A percentile compares a stretch with the other conserved stretches of the same genome.
phyloP scores from a whole-genome alignment of 1,140 invertebrate species.

The Ceratosolen fusciceps region DNA sequence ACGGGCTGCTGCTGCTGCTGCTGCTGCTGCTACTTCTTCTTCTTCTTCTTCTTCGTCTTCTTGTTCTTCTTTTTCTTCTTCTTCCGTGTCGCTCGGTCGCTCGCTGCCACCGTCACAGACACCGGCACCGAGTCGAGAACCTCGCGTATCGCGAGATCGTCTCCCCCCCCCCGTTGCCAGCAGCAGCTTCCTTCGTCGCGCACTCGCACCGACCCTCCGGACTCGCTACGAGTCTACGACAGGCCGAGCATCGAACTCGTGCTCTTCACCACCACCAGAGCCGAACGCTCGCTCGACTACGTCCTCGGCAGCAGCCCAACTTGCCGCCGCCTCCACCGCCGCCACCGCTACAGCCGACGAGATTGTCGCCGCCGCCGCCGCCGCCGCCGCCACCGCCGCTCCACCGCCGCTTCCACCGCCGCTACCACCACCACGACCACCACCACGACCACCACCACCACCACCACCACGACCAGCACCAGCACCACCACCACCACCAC shows the following conservation, averaged over 20 bases:
- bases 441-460: background rate
- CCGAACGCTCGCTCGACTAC: constrained; percentile 70
- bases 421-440: background rate
- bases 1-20: too few species aligned
- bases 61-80: background rate
- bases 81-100: background rate
- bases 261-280: constrained; percentile 46
- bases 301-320: constrained; percentile 55
- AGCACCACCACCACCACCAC: background rate
- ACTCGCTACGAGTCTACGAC: constrained; percentile 55
- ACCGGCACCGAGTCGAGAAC: background rate
- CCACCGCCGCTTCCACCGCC: background rate
- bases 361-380: background rate
- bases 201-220: background rate
- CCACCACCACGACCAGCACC: background rate
- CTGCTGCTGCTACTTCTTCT: too few species aligned
- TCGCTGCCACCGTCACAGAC: too few species aligned
- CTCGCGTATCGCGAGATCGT: background rate
- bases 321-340: background rate
- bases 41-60: background rate
- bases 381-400: background rate
- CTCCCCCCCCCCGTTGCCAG: background rate
- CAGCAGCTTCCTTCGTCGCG: background rate
- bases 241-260: constrained; percentile 68
- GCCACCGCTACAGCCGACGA: background rate